Percentiles rank a stretch among this genome's conserved stretches.
Conservation (phyloP, 2,113 vertebrate genomes). For the Willisornis vidua region DNA sequence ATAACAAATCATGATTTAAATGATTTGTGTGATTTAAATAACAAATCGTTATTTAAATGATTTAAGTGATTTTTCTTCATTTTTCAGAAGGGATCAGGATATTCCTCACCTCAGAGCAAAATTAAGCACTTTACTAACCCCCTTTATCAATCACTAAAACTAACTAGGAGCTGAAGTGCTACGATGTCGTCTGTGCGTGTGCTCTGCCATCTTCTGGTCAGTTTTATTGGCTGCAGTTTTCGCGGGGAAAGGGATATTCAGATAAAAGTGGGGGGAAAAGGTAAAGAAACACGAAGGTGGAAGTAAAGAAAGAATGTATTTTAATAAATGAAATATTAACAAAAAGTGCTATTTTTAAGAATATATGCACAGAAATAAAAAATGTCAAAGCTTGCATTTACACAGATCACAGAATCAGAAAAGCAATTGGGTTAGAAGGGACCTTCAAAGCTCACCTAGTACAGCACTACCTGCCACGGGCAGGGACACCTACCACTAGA, state of each 20-base stretch:
- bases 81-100: not conserved
- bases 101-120: not conserved
- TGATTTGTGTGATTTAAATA: too few relatives aligned
- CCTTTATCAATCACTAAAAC: not conserved
- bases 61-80: not conserved
- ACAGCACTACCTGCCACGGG: not conserved
- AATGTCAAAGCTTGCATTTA: not conserved
- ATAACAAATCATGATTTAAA: too few relatives aligned
- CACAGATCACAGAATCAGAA: not conserved
- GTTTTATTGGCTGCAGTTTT: not conserved
- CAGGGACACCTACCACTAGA: not conserved
- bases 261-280: not conserved
- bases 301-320: not conserved
- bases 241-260: not conserved
- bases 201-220: not conserved
- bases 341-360: not conserved
- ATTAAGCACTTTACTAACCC: not conserved
- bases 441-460: not conserved
- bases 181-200: accelerated
- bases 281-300: not conserved
- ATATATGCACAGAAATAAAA: not conserved
- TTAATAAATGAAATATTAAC: not conserved
- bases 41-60: not conserved
- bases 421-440: not conserved
- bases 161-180: not conserved